Conservation (phyloP, 2,797 vertebrate genomes). For the Mallotus villosus region DNA sequence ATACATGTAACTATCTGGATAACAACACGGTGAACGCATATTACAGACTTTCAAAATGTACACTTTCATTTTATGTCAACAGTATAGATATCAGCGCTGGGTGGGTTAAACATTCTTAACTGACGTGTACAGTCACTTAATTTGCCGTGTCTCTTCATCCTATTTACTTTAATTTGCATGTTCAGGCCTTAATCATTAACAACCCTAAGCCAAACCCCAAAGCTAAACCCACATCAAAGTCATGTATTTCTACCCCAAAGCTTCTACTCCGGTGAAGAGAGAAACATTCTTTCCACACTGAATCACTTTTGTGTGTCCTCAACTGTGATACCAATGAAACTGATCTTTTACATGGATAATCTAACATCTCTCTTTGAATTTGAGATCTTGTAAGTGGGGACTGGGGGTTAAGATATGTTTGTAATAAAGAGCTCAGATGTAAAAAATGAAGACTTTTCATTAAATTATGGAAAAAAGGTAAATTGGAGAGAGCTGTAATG, state of each 20-base stretch:
- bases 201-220: background rate
- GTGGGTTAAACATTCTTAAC: background rate
- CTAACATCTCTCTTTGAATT: background rate
- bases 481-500: background rate
- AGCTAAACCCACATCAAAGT: background rate
- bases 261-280: slow-evolving; percentile 4
- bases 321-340: slow-evolving; percentile 3
- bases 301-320: slow-evolving; percentile 30
- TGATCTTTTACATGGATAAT: background rate
- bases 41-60: background rate
- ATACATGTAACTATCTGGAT: background rate
- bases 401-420: too few relatives aligned
- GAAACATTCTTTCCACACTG: slow-evolving; percentile 46
- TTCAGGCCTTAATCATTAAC: background rate
- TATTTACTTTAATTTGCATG: background rate
- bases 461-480: background rate
- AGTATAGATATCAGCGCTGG: background rate
- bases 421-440: too few relatives aligned
- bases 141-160: background rate
- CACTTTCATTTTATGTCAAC: too few relatives aligned
- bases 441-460: too few relatives aligned
- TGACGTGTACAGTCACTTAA: background rate
- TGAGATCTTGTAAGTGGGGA: background rate
- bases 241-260: slow-evolving; percentile 20
- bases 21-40: background rate